A percentile compares a stretch with the other conserved stretches of the same genome.
These are phyloP conservation scores for Parelbella ahira DNA, from an alignment of 2,888 invertebrate species.

Conservation along the genomic window DNA sequence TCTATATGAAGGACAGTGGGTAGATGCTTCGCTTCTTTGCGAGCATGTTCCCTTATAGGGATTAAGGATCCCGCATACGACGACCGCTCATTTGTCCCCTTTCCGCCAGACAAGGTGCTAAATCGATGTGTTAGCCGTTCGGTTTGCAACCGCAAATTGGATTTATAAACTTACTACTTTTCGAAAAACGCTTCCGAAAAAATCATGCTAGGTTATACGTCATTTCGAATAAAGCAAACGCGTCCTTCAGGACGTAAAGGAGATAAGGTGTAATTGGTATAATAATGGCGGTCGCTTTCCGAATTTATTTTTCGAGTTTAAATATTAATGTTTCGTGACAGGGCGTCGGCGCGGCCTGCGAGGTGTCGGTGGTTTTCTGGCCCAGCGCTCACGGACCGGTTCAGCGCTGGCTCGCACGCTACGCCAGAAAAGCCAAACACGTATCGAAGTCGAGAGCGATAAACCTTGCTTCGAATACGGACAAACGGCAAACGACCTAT, in stretches of 20 bases:
- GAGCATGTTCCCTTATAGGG: slow-evolving; percentile 52
- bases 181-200: slow-evolving; percentile 44
- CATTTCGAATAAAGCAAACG: slow-evolving; percentile 40
- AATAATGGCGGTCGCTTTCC: slow-evolving; percentile 60
- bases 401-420: slow-evolving; percentile 61
- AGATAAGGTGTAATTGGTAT: slow-evolving; percentile 56
- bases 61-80: slow-evolving; percentile 52
- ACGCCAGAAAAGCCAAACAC: slow-evolving; percentile 65
- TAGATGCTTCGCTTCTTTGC: slow-evolving; percentile 44
- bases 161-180: slow-evolving; percentile 39
- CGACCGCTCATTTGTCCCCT: slow-evolving; percentile 63
- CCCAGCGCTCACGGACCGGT: slow-evolving; percentile 74
- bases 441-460: slow-evolving; percentile 64
- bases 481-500: slow-evolving; percentile 65
- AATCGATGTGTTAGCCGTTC: slow-evolving; percentile 47
- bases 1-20: slow-evolving; percentile 29
- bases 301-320: slow-evolving; percentile 60
- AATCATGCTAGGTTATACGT: slow-evolving; percentile 32
- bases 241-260: slow-evolving; percentile 38
- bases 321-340: slow-evolving; percentile 78
- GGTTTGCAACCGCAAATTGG: slow-evolving; percentile 52
- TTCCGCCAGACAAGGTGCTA: slow-evolving; percentile 62
- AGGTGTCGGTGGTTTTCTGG: slow-evolving; percentile 79
- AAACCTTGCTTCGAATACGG: slow-evolving; percentile 63
- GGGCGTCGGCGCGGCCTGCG: slow-evolving; percentile 55